A percentile compares a stretch with the other conserved stretches of the same genome.
These are phyloP conservation scores for Scatophagus argus DNA, from an alignment of 2,113 vertebrate species.

Conservation along the genomic window DNA sequence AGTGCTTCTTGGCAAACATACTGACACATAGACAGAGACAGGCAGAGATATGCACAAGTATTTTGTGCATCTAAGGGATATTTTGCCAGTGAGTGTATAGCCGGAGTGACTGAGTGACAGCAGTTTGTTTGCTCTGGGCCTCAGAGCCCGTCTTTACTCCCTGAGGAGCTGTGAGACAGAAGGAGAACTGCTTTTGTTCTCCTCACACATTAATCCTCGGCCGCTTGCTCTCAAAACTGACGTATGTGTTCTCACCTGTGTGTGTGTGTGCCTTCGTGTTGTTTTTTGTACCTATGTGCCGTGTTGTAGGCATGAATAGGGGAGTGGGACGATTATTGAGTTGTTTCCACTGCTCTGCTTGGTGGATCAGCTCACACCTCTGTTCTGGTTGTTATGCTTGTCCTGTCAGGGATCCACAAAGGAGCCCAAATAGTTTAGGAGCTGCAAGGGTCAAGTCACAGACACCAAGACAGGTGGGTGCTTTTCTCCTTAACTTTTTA, in stretches of 20 bases:
- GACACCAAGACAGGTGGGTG: constrained; percentile 54
- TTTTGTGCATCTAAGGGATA: constrained; percentile 18
- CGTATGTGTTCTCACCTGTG: constrained; percentile 60
- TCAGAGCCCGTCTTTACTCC: constrained; percentile 41
- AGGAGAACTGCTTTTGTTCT: constrained; percentile 66
- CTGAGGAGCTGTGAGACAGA: constrained; percentile 60
- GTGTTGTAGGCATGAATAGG: constrained; percentile 33
- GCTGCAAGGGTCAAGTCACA: constrained; percentile 52
- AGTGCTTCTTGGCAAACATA: not conserved
- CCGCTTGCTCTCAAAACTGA: constrained; percentile 53
- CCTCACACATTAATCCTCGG: constrained; percentile 63
- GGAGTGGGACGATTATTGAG: constrained; percentile 38
- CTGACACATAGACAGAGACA: not conserved
- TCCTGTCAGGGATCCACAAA: constrained; percentile 56
- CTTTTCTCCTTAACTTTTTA: constrained; percentile 37
- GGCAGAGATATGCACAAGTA: not conserved
- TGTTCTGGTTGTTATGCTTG: constrained; percentile 79
- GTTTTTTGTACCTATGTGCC: not conserved
- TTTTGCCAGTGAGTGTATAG: constrained; percentile 15
- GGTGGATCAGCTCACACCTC: constrained; percentile 73
- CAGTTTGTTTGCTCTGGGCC: constrained; percentile 56
- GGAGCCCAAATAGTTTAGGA: constrained; percentile 29
- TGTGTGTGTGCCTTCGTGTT: constrained; percentile 21
- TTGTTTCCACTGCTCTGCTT: constrained; percentile 57
- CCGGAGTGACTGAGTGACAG: constrained; percentile 47